These are phyloP conservation scores for Caenorhabditis tropicalis DNA, from an alignment of 1,140 invertebrate species.

Conservation along the genomic window DNA sequence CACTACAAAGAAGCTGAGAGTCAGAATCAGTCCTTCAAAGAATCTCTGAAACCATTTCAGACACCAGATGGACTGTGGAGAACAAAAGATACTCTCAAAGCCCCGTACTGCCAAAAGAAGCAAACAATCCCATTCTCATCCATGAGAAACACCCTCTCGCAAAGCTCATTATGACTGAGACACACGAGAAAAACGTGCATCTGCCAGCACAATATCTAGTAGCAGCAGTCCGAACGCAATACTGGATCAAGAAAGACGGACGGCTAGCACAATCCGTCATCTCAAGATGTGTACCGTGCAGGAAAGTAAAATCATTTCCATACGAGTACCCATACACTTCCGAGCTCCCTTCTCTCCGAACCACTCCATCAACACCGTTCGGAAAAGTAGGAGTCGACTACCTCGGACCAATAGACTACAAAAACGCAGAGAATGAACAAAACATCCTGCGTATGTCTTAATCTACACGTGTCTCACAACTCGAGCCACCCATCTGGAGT, in stretches of 20 bases:
- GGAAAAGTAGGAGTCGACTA: not conserved
- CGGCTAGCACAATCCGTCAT: not conserved
- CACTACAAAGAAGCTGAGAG: not conserved
- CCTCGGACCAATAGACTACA: not conserved
- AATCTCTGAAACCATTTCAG: not conserved
- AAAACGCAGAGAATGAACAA: not conserved
- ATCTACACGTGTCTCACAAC: not conserved
- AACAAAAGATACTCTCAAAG: not conserved
- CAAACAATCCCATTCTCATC: not conserved
- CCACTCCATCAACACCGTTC: not conserved
- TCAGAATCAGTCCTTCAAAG: not conserved
- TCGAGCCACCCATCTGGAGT: not conserved
- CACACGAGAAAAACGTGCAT: not conserved
- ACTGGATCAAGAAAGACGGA: not conserved
- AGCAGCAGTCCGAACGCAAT: not conserved
- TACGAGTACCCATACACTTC: not conserved
- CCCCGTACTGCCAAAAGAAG: not conserved
- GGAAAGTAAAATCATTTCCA: not conserved
- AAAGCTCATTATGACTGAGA: not conserved
- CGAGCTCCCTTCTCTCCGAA: not conserved
- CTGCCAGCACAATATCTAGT: not conserved
- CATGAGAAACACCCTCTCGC: not conserved
- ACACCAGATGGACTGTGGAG: not conserved
- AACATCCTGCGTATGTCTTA: not conserved
- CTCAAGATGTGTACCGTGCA: not conserved